Base-by-base conservation (phyloP, 2,888 invertebrate genomes). In the Melanargia galathea region DNA sequence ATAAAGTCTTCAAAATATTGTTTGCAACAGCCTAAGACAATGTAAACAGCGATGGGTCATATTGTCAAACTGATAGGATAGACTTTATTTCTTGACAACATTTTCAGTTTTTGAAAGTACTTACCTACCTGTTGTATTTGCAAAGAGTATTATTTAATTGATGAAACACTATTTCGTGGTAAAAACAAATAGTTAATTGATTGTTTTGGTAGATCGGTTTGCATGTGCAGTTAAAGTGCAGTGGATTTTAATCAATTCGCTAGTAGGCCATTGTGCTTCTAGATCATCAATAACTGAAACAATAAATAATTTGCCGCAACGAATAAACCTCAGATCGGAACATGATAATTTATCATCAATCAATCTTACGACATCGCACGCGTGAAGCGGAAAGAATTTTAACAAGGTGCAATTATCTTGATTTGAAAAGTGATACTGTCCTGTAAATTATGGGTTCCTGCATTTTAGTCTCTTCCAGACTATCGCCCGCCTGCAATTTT, bases 1-100 rank as follows among this genome's bases (percentile, higher is more conserved):
- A 66, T 60, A 60, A 57, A 56, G 59, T 33, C 45, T 55, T 51
- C 48, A 56, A 52, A 63, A 48, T 46, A n/a, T 56, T 60, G 33
- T 63, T 48, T 60, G 38, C 61, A 51, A 51, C n/a, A n/a, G n/a
- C n/a, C n/a, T n/a, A n/a, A n/a, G n/a, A n/a, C n/a, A n/a, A n/a
- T n/a, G n/a, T n/a, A n/a, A n/a, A n/a, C n/a, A n/a, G n/a, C n/a
- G n/a, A n/a, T n/a, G n/a, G n/a, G n/a, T n/a, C 24, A 49, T 40
- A 18, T 26, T 59, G 49, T 59, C 59, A 49, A 24, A 38, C n/a
- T 18, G 33, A 51, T 22, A 48, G n/a, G 3, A 24, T 48, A 26
- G 48, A 48, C 24, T 11, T 18, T 30, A 30, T 35, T 35, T 20
- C 13, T n/a, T 46, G 22, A 45, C 43, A 35, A 35, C 1, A 35